Percentiles rank a stretch among this genome's conserved stretches.
These are phyloP conservation scores for Heterotilapia buettikoferi DNA, from an alignment of 2,113 vertebrate species.

Conservation along the genomic window DNA sequence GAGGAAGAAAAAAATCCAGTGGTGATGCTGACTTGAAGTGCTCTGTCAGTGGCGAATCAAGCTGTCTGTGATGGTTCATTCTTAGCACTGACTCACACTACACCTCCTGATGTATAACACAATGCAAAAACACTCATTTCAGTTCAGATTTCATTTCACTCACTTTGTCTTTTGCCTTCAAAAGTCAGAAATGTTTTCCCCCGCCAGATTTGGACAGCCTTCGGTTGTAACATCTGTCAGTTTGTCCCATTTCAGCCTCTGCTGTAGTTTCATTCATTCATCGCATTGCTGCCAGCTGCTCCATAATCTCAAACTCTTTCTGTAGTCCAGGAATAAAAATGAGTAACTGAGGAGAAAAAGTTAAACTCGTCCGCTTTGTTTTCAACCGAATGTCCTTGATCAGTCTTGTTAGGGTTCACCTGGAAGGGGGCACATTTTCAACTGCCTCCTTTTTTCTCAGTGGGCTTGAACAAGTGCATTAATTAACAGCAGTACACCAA, in stretches of 20 bases:
- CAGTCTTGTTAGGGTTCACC: background rate
- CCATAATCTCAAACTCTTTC: background rate
- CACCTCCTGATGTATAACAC: background rate
- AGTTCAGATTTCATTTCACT: background rate
- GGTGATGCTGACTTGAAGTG: background rate
- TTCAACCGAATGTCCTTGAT: background rate
- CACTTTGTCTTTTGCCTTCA: background rate
- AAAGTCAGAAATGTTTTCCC: background rate
- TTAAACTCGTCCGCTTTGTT: background rate
- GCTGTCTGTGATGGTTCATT: background rate
- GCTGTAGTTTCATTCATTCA: background rate
- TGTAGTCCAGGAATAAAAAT: background rate
- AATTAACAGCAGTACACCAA: background rate
- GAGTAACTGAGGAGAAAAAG: accelerated
- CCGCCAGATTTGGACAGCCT: background rate
- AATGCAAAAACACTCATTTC: background rate
- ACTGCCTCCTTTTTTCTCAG: background rate
- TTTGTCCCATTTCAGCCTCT: background rate
- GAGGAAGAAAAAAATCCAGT: background rate
- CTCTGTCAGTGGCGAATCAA: background rate
- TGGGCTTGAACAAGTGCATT: background rate
- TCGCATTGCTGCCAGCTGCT: background rate
- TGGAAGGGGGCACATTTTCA: background rate
- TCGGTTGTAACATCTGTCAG: accelerated
- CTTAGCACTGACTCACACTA: background rate